Base-by-base conservation (phyloP, 2,888 invertebrate species). In the Idaea aversata region DNA sequence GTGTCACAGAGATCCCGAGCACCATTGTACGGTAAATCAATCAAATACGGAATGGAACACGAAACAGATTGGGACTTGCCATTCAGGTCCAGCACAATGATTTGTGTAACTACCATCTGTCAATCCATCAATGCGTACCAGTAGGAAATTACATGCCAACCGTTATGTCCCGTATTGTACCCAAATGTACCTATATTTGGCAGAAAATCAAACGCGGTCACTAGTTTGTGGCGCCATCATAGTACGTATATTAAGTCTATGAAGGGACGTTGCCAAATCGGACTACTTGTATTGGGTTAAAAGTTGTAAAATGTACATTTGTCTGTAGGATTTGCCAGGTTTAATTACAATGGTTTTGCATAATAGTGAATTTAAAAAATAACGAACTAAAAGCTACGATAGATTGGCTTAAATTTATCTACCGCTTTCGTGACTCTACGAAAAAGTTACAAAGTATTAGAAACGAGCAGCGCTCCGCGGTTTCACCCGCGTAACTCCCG, bases 161-260 rank as follows among this genome's bases (percentile, higher is more conserved):
- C 38, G 62, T 59, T 35, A 65, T 65, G 59, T 59, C n/a, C 57
- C 59, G 34, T 63, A 35, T 63, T 57, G 58, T 62, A 7, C 57
- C 68, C 67, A 69, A 70, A 70, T 69, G 67, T 64, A 70, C 69
- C 69, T 68, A 70, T 70, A 73, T 73, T 76, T 75, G 75, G 76
- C 75, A 75, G 74, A 74, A 68, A 75, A 74, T 76, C 75, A 76
- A 75, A 71, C 70, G 65, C 62, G 70, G 66, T 64, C 74, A 65
- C 59, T 62, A 70, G 70, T 75, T 72, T 70, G 72, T 68, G 75
- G 75, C 65, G 38, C 63, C 71, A 69, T 70, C 64, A 63, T 65
- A 68, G 64, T 62, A 72, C 68, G 63, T 68, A 68, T 66, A 68
- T 65, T 67, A 64, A 13, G 57, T 34, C 25, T 59, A 38, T 13